Conservation (phyloP, 2,113 vertebrate species). For the Condylura cristata region DNA sequence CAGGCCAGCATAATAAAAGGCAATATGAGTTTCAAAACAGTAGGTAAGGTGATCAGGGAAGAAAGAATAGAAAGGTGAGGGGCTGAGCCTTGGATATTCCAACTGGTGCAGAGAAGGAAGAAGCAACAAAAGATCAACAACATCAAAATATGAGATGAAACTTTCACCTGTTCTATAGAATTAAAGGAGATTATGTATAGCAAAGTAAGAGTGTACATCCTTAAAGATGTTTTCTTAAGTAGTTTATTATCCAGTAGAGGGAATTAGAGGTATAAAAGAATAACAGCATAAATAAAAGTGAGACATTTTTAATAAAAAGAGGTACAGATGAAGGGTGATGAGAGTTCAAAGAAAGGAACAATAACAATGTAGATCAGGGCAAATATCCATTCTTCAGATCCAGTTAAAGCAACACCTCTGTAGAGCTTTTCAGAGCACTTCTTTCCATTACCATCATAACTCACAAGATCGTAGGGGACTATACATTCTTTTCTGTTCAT, state of each 20-base stretch:
- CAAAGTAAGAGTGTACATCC: not conserved
- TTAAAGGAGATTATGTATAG: not conserved
- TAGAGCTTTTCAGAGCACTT: not conserved
- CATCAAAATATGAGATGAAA: not conserved
- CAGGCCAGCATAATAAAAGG: not conserved
- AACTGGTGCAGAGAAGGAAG: not conserved
- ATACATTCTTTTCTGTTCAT: not conserved
- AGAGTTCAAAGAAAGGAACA: not conserved
- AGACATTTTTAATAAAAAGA: not conserved
- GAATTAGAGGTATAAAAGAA: not conserved
- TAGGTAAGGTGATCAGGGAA: not conserved
- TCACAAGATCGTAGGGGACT: no score
- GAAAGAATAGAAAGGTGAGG: not conserved
- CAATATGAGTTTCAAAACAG: not conserved
- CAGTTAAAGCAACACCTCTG: not conserved
- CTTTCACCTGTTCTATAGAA: not conserved
- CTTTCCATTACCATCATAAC: not conserved
- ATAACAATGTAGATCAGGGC: not conserved
- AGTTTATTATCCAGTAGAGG: not conserved
- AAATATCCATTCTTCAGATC: not conserved
- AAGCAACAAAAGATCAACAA: not conserved
- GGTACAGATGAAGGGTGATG: not conserved
- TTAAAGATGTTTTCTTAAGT: not conserved
- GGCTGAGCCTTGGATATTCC: not conserved
- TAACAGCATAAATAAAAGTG: not conserved